phyloP scores from a whole-genome alignment of 2,888 invertebrate species.

The Drosophila meridionalis region DNA sequence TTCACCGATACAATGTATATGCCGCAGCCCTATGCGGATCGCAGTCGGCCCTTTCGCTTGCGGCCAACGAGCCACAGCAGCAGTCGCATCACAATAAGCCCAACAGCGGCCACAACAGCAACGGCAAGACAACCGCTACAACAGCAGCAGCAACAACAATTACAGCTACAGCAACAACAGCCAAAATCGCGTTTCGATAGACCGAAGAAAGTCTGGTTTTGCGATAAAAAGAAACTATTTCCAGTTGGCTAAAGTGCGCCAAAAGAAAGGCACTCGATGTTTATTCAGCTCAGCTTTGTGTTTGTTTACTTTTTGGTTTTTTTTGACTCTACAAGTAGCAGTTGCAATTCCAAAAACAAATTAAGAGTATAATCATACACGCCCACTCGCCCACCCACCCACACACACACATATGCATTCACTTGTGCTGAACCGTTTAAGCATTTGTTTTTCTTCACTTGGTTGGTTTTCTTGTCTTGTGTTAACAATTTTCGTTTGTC shows the following conservation, averaged over 20 bases:
- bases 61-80: conserved; percentile 48
- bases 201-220: conserved; percentile 84
- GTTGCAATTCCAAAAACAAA: conserved; percentile 36
- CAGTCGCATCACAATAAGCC: conserved; percentile 43
- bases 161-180: conserved; percentile 37
- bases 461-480: conserved; percentile 53
- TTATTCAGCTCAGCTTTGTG: conserved; percentile 26
- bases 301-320: conserved; percentile 4
- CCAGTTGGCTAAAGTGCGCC: conserved; percentile 69
- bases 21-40: conserved; percentile 73
- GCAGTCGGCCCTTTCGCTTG: conserved; percentile 73
- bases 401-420: conserved; percentile 12
- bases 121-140: conserved; percentile 25
- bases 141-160: conserved; percentile 39
- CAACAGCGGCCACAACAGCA: conserved; percentile 27
- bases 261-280: conserved; percentile 13
- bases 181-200: conserved; percentile 52
- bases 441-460: conserved; percentile 51
- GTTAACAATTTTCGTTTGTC: conserved; percentile 46
- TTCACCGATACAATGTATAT: conserved; percentile 82
- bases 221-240: conserved; percentile 83
- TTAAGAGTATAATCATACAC: conserved; percentile 10
- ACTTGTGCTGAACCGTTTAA: conserved; percentile 19
- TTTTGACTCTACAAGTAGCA: conserved; percentile 26
- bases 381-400: conserved; percentile 4